Conservation (phyloP, 2,113 vertebrate species). For the Cephalopholis sonnerati region DNA sequence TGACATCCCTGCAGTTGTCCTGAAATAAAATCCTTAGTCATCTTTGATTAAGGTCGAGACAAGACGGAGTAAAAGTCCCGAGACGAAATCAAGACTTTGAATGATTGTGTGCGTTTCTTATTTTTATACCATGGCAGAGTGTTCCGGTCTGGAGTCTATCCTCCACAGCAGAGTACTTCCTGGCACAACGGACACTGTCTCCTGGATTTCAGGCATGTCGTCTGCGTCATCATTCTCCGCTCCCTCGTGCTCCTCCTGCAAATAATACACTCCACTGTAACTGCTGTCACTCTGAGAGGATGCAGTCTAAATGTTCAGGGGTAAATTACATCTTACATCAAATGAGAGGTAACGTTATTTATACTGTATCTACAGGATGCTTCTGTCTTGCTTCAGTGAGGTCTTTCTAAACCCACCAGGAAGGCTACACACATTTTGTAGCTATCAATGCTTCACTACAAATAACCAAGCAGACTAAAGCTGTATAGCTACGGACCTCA, state of each 20-base stretch:
- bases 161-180: conserved; percentile 97
- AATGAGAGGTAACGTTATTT: neutral
- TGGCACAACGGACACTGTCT: conserved; percentile 93
- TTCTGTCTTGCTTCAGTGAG: neutral
- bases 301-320: neutral
- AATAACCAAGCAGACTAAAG: conserved; percentile 20
- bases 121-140: conserved; percentile 89
- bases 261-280: neutral
- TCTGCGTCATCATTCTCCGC: conserved; percentile 89
- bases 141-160: conserved; percentile 91
- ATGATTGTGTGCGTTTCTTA: neutral
- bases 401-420: neutral
- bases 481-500: neutral
- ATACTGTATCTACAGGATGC: neutral
- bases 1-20: no score
- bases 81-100: no score
- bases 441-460: conserved; percentile 19
- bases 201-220: conserved; percentile 93
- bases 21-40: no score
- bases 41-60: no score
- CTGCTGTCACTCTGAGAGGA: no score
- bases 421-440: neutral
- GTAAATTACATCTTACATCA: neutral
- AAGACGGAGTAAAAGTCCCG: no score
- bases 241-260: conserved; percentile 82